Conservation (phyloP, 2,113 vertebrate species). For the Indicator indicator region DNA sequence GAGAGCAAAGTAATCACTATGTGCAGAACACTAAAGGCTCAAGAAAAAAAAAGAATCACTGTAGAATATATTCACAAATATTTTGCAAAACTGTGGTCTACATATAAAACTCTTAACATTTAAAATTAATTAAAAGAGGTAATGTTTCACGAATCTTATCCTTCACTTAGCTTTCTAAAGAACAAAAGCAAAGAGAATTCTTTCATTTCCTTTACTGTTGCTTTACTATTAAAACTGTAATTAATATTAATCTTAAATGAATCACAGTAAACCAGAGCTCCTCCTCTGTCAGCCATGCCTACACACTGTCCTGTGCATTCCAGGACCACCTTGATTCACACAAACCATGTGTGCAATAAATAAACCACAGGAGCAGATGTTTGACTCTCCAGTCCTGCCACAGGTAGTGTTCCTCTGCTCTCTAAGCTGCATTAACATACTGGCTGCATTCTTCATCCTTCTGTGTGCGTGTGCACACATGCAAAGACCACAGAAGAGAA, state of each 20-base stretch:
- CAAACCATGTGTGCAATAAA: not conserved
- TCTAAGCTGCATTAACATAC: not conserved
- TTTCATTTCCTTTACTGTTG: not conserved
- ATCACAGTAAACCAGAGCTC: not conserved
- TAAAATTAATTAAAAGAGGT: not conserved
- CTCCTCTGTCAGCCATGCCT: not conserved
- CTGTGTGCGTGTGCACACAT: rapidly evolving
- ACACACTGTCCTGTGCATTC: not conserved
- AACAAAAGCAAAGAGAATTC: not conserved
- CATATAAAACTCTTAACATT: not conserved
- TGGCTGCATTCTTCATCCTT: not conserved
- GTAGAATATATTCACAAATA: not conserved
- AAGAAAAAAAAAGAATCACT: not conserved
- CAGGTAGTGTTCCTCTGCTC: not conserved
- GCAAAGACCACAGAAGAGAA: not conserved
- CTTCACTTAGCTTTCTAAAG: not conserved
- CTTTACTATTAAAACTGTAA: not conserved
- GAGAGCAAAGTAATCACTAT: not conserved
- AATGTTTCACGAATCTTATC: not conserved
- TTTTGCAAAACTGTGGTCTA: not conserved
- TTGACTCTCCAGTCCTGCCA: not conserved
- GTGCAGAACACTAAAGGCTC: not conserved
- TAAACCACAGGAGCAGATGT: not conserved
- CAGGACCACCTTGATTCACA: not conserved
- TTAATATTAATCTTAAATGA: not conserved